Base-by-base conservation (phyloP, 2,888 invertebrate genomes). In the Drosophila ezoana region DNA sequence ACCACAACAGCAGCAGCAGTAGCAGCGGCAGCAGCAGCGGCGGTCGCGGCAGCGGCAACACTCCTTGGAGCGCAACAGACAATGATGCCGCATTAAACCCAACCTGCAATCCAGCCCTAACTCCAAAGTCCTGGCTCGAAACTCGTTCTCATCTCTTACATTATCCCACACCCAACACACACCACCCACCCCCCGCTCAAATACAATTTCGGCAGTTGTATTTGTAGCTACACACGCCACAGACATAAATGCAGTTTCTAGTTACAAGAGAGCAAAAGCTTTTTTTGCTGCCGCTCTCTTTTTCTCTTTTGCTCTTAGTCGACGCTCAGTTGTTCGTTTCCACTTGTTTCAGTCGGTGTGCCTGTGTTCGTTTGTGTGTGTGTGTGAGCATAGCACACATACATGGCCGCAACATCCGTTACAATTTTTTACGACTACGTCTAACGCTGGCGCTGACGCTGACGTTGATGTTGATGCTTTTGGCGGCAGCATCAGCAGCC, bases 371-470 rank as follows among this genome's bases (percentile, higher is more conserved):
- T 23, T 45, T 14, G 23, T 11, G 11, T 41, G 41, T 23, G 20
- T 49, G 66, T 57, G 41, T 60, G 62, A 43, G 64, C 48, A 54
- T 18, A 58, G 62, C 62, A 68, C 64, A 80, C 64, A 76, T 72
- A 83, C 89, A 84, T 58, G 87, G 84, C 89, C 85, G 70, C 87
- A 84, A 86, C 84, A 86, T 86, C 89, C 89, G 85, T 85, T 89
- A 84, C 81, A 86, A 72, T 85, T 87, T 87, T 85, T 87, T 85
- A 89, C 87, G 89, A 87, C 79, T 81, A 59, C 68, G 64, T 62
- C 76, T 70, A 77, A 56, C 49, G 66, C 73, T 82, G 69, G 60
- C 63, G 80, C 71, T 81, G 78, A 71, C 72, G 81, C 71, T 81
- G 78, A 71, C 72, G 81, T 83, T 84, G 84, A 87, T 78, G 89